Evolutionary conservation across 92 coral and sea anemone species (phyloP).

Genomic region (Bergia puertoricense): DNA sequence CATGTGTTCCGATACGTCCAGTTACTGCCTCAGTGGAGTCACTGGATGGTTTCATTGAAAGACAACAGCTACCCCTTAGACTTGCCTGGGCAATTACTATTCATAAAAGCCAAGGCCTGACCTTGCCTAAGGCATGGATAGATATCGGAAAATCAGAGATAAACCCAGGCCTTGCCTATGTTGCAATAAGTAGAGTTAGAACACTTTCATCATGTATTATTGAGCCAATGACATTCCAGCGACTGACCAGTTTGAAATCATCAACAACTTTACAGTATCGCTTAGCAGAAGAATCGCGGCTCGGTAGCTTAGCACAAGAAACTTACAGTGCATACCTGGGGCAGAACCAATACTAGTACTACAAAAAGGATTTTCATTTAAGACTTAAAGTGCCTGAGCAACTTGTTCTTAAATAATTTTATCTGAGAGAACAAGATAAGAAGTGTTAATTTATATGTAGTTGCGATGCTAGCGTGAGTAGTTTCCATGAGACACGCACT

Average conservation of each 20-base stretch:
- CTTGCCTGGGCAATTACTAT: slow-evolving; percentile 59
- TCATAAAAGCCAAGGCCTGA: slow-evolving; percentile 57
- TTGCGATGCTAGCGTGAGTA: too few species aligned
- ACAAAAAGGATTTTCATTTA: too few species aligned
- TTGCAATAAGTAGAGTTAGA: slow-evolving; percentile 41
- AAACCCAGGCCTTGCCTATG: slow-evolving; percentile 47
- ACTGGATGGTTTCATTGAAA: slow-evolving; percentile 16
- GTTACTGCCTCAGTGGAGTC: background rate
- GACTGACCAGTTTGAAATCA: background rate
- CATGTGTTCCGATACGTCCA: slow-evolving; percentile 39
- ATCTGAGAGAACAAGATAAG: too few species aligned
- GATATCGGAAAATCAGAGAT: slow-evolving; percentile 42
- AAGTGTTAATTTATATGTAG: too few species aligned
- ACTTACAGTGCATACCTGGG: too few species aligned
- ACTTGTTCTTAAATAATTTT: too few species aligned
- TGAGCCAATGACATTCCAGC: slow-evolving; percentile 55
- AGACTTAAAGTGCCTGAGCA: too few species aligned
- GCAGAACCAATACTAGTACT: too few species aligned
- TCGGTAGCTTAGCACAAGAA: too few species aligned
- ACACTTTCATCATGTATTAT: slow-evolving; percentile 32
- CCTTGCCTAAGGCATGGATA: slow-evolving; percentile 51
- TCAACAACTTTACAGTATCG: too few species aligned
- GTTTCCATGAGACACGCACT: too few species aligned
- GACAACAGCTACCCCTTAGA: slow-evolving; percentile 52
- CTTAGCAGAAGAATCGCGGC: too few species aligned